These are phyloP conservation scores for Poecilia picta DNA, from an alignment of 2,797 vertebrate genomes.

Conservation along the genomic window DNA sequence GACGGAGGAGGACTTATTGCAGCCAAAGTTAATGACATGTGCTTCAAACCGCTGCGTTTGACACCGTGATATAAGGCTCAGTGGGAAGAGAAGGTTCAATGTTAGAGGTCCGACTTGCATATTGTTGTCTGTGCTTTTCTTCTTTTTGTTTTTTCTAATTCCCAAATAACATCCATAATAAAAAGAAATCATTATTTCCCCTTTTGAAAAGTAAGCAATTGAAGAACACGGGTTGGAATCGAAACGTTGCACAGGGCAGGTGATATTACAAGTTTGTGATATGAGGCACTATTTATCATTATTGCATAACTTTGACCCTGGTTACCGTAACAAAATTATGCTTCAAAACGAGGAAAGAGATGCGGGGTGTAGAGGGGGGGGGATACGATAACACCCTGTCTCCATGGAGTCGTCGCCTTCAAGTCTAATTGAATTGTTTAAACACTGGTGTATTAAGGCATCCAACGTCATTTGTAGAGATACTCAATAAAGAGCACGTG, in stretches of 20 bases:
- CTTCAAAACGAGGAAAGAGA: slow-evolving; percentile 82
- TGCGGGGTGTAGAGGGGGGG: slow-evolving; percentile 46
- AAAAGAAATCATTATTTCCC: slow-evolving; percentile 26
- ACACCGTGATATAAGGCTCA: slow-evolving; percentile 79
- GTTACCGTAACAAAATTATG: slow-evolving; percentile 88
- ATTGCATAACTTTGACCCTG: slow-evolving; percentile 91
- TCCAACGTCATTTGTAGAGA: slow-evolving; percentile 61
- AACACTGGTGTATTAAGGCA: slow-evolving; percentile 72
- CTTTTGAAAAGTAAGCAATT: slow-evolving; percentile 63
- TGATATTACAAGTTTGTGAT: slow-evolving; percentile 73
- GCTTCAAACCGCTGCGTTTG: slow-evolving; percentile 70
- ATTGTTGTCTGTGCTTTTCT: slow-evolving; percentile 74
- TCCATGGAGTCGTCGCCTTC: slow-evolving; percentile 62
- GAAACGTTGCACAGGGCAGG: slow-evolving; percentile 55
- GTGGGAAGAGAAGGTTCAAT: slow-evolving; percentile 73
- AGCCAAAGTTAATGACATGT: slow-evolving; percentile 66
- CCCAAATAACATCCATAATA: slow-evolving; percentile 29
- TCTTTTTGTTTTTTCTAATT: not conserved
- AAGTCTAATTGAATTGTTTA: slow-evolving; percentile 62
- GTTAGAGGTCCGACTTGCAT: slow-evolving; percentile 77
- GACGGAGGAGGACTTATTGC: slow-evolving; percentile 66
- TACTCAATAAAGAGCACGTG: slow-evolving; percentile 40
- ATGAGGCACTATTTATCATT: slow-evolving; percentile 86
- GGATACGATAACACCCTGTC: slow-evolving; percentile 72
- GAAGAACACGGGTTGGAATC: slow-evolving; percentile 57